phyloP scores from a whole-genome alignment of 1,140 invertebrate species.

The Belonocnema kinseyi region DNA sequence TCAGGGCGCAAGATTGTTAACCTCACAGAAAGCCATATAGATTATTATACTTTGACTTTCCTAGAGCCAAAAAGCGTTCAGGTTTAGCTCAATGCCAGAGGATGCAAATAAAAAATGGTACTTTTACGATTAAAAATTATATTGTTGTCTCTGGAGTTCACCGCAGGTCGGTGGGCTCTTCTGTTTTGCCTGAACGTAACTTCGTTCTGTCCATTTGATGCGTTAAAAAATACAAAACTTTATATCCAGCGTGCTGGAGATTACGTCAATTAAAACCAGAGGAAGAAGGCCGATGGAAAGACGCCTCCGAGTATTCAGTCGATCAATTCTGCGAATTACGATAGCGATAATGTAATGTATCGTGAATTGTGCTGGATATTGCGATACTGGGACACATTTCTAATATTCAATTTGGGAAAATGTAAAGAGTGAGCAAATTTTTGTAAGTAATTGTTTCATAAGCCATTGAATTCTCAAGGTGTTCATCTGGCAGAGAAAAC shows the following conservation, averaged over 20 bases:
- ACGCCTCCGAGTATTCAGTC: slow-evolving; percentile 12
- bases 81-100: not conserved
- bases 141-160: not conserved
- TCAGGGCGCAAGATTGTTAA: slow-evolving; percentile 18
- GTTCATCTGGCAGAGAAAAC: too few relatives aligned
- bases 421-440: not conserved
- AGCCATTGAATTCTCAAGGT: too few relatives aligned
- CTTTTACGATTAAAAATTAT: slow-evolving; percentile 5
- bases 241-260: slow-evolving; percentile 34
- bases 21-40: slow-evolving; percentile 9
- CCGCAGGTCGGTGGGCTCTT: slow-evolving; percentile 10
- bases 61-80: not conserved
- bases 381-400: slow-evolving; percentile 15
- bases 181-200: slow-evolving; percentile 8
- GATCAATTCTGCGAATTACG: slow-evolving; percentile 19
- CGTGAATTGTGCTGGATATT: slow-evolving; percentile 38
- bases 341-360: slow-evolving; percentile 28
- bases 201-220: slow-evolving; percentile 21
- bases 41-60: slow-evolving; percentile 15
- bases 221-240: slow-evolving; percentile 7
- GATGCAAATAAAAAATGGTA: not conserved
- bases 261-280: slow-evolving; percentile 57
- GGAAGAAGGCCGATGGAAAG: slow-evolving; percentile 31
- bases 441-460: too few relatives aligned
- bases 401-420: not conserved